Conservation (phyloP, 2,888 invertebrate genomes). For the Theristus sp. region DNA sequence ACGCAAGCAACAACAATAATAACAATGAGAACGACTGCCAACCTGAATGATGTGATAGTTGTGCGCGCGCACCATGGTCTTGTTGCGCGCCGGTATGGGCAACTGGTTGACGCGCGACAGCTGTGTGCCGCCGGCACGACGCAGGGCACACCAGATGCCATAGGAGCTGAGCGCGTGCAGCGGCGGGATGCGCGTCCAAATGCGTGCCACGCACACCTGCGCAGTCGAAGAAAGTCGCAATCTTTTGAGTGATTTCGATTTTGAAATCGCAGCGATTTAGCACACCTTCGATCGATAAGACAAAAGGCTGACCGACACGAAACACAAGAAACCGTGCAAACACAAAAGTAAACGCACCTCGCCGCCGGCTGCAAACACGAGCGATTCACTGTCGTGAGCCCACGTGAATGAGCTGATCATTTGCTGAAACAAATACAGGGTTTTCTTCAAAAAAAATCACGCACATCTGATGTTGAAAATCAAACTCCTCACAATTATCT, state of each 20-base stretch:
- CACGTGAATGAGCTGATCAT: constrained; percentile 49
- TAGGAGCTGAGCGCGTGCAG: constrained; percentile 52
- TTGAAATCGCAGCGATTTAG: too few relatives aligned
- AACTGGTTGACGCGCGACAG: constrained; percentile 43
- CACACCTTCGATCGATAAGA: too few relatives aligned
- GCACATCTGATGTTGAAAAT: too few relatives aligned
- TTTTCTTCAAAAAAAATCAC: too few relatives aligned
- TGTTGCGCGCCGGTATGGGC: constrained; percentile 57
- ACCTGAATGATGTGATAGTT: constrained; percentile 66
- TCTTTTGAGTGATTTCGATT: too few relatives aligned
- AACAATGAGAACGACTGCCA: constrained; percentile 26
- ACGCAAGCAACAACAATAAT: too few relatives aligned
- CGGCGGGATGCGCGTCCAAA: constrained; percentile 75
- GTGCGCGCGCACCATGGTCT: constrained; percentile 12
- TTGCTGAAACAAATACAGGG: neutral
- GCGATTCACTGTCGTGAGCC: constrained; percentile 88
- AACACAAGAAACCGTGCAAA: too few relatives aligned
- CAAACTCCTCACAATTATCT: too few relatives aligned
- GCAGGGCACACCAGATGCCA: constrained; percentile 6
- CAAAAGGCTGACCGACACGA: too few relatives aligned
- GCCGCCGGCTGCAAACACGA: constrained; percentile 80
- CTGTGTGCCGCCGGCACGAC: constrained; percentile 9
- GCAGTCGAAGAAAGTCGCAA: too few relatives aligned
- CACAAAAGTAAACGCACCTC: too few relatives aligned
- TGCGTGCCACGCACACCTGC: constrained; percentile 10